Evolutionary conservation across 2,113 vertebrate genomes (phyloP).

Genomic region (Calonectris borealis): DNA sequence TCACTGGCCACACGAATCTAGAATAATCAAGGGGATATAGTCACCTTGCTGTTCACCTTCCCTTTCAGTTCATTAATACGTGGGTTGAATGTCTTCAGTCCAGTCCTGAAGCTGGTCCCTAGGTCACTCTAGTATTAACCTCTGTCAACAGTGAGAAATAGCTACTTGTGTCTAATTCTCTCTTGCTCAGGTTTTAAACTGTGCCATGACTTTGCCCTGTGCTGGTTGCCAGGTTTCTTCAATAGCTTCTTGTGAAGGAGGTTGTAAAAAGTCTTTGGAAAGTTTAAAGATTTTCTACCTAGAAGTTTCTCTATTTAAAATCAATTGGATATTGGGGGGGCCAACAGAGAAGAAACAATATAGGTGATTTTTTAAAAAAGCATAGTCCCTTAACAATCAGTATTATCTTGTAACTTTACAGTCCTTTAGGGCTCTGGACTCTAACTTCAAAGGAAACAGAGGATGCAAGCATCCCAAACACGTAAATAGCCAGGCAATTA

Average conservation of each 20-base stretch:
- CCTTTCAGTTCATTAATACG: background rate
- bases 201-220: background rate
- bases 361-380: background rate
- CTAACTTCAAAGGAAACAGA: background rate
- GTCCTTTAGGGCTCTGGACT: background rate
- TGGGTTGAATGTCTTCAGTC: background rate
- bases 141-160: slow-evolving; percentile 33
- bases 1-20: background rate
- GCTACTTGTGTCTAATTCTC: background rate
- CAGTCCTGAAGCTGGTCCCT: background rate
- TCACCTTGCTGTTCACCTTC: background rate
- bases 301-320: background rate
- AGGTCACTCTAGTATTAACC: background rate
- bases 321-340: background rate
- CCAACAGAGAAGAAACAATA: background rate
- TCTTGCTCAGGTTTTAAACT: background rate
- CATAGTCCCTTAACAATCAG: background rate
- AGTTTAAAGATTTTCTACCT: background rate
- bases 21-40: background rate
- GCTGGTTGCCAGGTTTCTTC: background rate
- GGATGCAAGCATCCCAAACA: background rate
- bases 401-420: background rate
- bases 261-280: background rate
- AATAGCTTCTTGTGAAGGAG: background rate
- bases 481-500: background rate